Percentiles rank a stretch among this genome's conserved stretches.
Evolutionary conservation across 2,888 invertebrate species (phyloP).

Genomic region (Ennomos fuscantarius): DNA sequence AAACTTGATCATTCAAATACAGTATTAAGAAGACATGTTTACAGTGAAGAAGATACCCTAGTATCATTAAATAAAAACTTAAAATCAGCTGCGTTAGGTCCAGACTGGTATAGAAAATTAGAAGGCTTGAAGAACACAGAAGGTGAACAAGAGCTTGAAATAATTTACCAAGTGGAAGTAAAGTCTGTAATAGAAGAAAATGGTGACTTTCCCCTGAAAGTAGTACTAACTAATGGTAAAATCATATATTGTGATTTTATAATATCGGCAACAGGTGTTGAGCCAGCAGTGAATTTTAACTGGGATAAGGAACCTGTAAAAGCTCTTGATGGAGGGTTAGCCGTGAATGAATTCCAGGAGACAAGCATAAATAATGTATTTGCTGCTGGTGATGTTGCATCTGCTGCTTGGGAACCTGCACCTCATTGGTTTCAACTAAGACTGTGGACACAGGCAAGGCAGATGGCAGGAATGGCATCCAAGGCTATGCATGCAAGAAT

Average conservation of each 20-base stretch:
- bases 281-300: constrained; percentile 86
- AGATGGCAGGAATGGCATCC: constrained; percentile 98
- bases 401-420: constrained; percentile 90
- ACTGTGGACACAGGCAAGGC: constrained; percentile 98
- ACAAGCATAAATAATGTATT: constrained; percentile 92
- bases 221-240: constrained; percentile 90
- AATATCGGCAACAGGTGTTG: constrained; percentile 98
- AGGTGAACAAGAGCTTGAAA: constrained; percentile 79
- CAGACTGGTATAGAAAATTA: constrained; percentile 95
- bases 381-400: constrained; percentile 98
- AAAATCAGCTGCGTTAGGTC: constrained; percentile 96
- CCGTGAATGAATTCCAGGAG: constrained; percentile 94
- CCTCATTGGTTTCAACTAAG: constrained; percentile 97
- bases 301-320: constrained; percentile 81
- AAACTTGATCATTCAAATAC: constrained; percentile 48
- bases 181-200: constrained; percentile 65
- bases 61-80: constrained; percentile 71
- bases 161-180: constrained; percentile 87
- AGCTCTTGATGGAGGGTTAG: constrained; percentile 92
- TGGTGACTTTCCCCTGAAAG: constrained; percentile 88
- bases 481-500: constrained; percentile 91
- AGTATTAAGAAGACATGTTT: constrained; percentile 87
- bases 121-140: constrained; percentile 82
- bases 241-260: constrained; percentile 93
- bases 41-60: constrained; percentile 83